Conservation (phyloP, 2,113 vertebrate species). For the Neogobius melanostomus region DNA sequence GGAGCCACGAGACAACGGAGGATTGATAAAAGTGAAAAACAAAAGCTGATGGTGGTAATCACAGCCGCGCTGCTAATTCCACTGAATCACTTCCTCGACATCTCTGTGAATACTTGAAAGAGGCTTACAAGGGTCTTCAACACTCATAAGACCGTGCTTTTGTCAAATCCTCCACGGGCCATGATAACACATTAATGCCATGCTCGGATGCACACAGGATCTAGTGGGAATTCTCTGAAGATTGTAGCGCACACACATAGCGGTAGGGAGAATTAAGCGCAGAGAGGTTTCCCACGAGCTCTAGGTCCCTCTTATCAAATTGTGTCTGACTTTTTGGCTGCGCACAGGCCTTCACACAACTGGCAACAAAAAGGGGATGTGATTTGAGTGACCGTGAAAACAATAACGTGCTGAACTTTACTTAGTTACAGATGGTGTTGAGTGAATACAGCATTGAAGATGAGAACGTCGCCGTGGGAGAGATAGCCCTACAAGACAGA, state of each 20-base stretch:
- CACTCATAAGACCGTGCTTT: slow-evolving; percentile 65
- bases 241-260: slow-evolving; percentile 49
- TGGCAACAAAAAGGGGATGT: slow-evolving; percentile 58
- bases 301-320: slow-evolving; percentile 66
- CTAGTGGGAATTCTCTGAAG: slow-evolving; percentile 64
- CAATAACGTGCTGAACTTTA: slow-evolving; percentile 40
- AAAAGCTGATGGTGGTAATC: slow-evolving; percentile 51
- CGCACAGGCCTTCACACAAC: slow-evolving; percentile 58
- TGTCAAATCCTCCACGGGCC: slow-evolving; percentile 62
- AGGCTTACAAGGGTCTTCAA: slow-evolving; percentile 66
- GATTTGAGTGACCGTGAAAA: slow-evolving; percentile 44
- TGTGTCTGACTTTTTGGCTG: slow-evolving; percentile 61
- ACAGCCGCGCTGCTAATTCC: slow-evolving; percentile 44
- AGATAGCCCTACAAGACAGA: slow-evolving; percentile 33
- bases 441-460: slow-evolving; percentile 11
- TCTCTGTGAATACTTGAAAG: slow-evolving; percentile 61
- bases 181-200: slow-evolving; percentile 66
- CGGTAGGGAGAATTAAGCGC: slow-evolving; percentile 49
- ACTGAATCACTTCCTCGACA: slow-evolving; percentile 59
- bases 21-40: slow-evolving; percentile 48
- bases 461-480: slow-evolving; percentile 45
- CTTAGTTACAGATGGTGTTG: slow-evolving; percentile 20
- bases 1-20: slow-evolving; percentile 2
- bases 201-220: slow-evolving; percentile 54
- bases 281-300: slow-evolving; percentile 68